Percentiles rank a stretch among this genome's conserved stretches.
Evolutionary conservation across 1,140 invertebrate species (phyloP).

Genomic region (Notospermus geniculatus): DNA sequence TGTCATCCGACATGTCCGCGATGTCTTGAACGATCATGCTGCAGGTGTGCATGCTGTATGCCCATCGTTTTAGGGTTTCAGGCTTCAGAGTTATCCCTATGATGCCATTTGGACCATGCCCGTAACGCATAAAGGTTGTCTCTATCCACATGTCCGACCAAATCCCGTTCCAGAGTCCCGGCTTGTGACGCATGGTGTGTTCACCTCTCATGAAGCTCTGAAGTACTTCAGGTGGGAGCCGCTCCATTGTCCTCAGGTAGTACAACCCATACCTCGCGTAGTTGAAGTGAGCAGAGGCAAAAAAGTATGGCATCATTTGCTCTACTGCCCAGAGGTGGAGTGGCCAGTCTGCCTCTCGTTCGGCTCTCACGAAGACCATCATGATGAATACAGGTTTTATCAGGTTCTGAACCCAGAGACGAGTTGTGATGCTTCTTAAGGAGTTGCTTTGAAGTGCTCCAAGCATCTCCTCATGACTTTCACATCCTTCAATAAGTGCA

Average conservation of each 20-base stretch:
- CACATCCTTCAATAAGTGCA: neutral
- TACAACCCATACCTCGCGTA: slow-evolving; percentile 34
- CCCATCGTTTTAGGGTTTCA: slow-evolving; percentile 17
- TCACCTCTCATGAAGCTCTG: slow-evolving; percentile 21
- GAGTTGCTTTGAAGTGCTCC: slow-evolving; percentile 1
- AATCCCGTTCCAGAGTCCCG: slow-evolving; percentile 25
- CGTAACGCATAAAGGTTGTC: slow-evolving; percentile 29
- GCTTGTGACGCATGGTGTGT: slow-evolving; percentile 25
- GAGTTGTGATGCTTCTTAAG: slow-evolving; percentile 23
- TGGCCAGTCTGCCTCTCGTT: slow-evolving; percentile 31
- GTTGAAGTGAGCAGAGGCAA: slow-evolving; percentile 31
- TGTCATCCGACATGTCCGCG: slow-evolving; percentile 9
- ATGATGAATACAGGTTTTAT: slow-evolving; percentile 32
- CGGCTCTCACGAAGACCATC: slow-evolving; percentile 29
- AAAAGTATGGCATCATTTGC: slow-evolving; percentile 32
- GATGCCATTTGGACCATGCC: slow-evolving; percentile 21
- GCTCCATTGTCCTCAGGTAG: slow-evolving; percentile 24
- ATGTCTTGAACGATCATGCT: slow-evolving; percentile 11
- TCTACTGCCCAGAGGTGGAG: slow-evolving; percentile 24
- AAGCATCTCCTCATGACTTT: neutral
- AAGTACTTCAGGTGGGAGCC: slow-evolving; percentile 9
- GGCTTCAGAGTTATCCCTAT: slow-evolving; percentile 23
- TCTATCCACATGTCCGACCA: slow-evolving; percentile 32
- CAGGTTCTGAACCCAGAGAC: slow-evolving; percentile 28
- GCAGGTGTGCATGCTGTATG: slow-evolving; percentile 24